Evolutionary conservation across 1,140 invertebrate genomes (phyloP).

Genomic region (Calephelis virginiensis): DNA sequence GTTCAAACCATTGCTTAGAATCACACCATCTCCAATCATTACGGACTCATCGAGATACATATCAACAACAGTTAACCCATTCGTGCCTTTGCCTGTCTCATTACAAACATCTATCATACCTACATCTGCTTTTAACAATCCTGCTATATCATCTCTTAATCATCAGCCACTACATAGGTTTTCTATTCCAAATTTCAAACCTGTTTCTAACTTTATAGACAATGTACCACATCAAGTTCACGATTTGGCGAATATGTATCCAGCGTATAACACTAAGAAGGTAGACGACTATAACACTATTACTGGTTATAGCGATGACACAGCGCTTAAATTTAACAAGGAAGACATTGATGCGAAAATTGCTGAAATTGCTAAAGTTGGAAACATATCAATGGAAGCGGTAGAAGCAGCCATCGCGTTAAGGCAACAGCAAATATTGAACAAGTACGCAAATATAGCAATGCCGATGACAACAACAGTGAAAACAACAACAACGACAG

Average conservation of each 20-base stretch:
- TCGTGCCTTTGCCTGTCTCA: slow-evolving; percentile 66
- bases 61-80: slow-evolving; percentile 78
- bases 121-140: slow-evolving; percentile 53
- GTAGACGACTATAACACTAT: slow-evolving; percentile 73
- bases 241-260: slow-evolving; percentile 52
- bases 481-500: slow-evolving; percentile 73
- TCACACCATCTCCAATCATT: slow-evolving; percentile 60
- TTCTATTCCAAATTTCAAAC: slow-evolving; percentile 61
- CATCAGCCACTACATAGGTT: slow-evolving; percentile 40
- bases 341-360: slow-evolving; percentile 74
- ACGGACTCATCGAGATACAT: slow-evolving; percentile 65
- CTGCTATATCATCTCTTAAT: slow-evolving; percentile 40
- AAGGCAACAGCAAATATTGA: slow-evolving; percentile 83
- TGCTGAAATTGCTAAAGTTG: slow-evolving; percentile 78
- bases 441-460: slow-evolving; percentile 76
- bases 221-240: slow-evolving; percentile 65
- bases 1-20: slow-evolving; percentile 45
- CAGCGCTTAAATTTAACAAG: slow-evolving; percentile 60
- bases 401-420: slow-evolving; percentile 85
- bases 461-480: slow-evolving; percentile 72
- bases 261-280: slow-evolving; percentile 65
- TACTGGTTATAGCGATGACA: slow-evolving; percentile 67
- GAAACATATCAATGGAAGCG: slow-evolving; percentile 86
- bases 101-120: slow-evolving; percentile 63
- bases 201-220: slow-evolving; percentile 75